Conservation (phyloP, 2,888 invertebrate species). For the Pandemis corylana region DNA sequence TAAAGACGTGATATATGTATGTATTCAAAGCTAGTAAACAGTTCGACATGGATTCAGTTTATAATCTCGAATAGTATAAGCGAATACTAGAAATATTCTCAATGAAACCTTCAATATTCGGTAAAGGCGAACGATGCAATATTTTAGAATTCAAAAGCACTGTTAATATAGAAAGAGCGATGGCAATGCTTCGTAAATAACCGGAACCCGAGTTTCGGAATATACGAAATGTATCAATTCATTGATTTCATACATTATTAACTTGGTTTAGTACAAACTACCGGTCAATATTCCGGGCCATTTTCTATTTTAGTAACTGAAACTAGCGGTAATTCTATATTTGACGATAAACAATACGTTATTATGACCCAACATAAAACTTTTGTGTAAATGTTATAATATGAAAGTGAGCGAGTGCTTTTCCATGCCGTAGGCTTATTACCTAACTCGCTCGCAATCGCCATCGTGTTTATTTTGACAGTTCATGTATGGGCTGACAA, state of each 20-base stretch:
- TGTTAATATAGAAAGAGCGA: neutral
- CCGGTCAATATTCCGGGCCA: neutral
- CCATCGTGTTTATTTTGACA: no score
- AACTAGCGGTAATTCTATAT: neutral
- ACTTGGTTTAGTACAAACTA: neutral
- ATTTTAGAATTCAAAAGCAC: conserved; percentile 1
- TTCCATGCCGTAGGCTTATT: no score
- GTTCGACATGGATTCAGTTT: neutral
- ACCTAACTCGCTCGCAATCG: no score
- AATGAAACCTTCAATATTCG: neutral
- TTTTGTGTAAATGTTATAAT: no score
- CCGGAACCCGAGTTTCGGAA: neutral
- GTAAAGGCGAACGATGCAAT: neutral
- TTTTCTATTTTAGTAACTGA: neutral
- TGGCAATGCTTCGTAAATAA: neutral
- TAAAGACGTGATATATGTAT: no score
- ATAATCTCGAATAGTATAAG: neutral
- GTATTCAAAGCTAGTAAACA: neutral
- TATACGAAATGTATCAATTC: neutral
- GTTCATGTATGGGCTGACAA: no score
- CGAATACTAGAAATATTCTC: neutral
- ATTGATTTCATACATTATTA: conserved; percentile 1
- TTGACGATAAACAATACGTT: no score
- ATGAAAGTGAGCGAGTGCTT: no score
- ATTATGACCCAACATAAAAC: no score